Conservation (phyloP, 2,113 vertebrate genomes). For the Onychostoma macrolepis region DNA sequence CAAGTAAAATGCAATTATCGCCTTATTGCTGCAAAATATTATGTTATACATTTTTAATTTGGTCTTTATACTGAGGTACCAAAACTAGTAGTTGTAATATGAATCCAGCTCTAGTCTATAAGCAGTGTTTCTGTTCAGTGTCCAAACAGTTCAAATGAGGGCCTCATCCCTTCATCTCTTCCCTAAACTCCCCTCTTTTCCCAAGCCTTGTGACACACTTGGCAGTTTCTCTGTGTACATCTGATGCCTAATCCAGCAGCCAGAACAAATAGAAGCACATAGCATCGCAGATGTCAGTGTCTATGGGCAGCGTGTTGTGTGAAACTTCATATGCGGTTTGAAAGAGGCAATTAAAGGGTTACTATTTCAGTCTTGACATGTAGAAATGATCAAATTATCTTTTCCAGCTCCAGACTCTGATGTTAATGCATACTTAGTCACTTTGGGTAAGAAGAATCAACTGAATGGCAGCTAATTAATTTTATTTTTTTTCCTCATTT, state of each 20-base stretch:
- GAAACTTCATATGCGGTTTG: background rate
- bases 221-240: slow-evolving; percentile 35
- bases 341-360: background rate
- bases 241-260: slow-evolving; percentile 35
- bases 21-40: background rate
- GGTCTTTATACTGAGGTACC: background rate
- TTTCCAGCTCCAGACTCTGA: background rate
- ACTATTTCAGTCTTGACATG: background rate
- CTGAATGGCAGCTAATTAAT: background rate
- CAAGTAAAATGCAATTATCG: background rate
- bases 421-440: background rate
- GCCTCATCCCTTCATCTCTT: slow-evolving; percentile 9
- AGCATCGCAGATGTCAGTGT: slow-evolving; percentile 24
- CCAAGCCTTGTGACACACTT: slow-evolving; percentile 48
- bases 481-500: background rate
- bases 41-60: background rate
- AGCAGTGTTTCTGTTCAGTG: background rate
- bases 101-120: background rate
- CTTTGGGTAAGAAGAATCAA: background rate
- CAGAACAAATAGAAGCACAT: slow-evolving; percentile 19
- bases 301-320: background rate
- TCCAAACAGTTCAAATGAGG: background rate
- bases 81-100: background rate
- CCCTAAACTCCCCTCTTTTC: slow-evolving; percentile 4
- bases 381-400: background rate